Percentiles rank a stretch among this genome's conserved stretches.
Evolutionary conservation across 2,888 invertebrate species (phyloP).

Genomic region (Hymenopus coronatus): DNA sequence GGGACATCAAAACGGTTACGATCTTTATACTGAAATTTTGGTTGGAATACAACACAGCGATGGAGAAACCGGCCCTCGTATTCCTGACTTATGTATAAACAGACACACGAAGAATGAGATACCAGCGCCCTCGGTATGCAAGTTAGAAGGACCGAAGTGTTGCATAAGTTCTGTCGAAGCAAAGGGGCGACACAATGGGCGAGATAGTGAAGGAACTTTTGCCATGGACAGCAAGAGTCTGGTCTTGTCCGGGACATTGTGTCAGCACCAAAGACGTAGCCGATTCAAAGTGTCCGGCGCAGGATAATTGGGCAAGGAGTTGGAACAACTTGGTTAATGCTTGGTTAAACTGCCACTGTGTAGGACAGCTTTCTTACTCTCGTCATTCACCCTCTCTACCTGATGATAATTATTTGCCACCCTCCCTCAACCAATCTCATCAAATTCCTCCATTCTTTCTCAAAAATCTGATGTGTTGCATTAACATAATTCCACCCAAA

Average conservation of each 20-base stretch:
- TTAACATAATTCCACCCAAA: too few species aligned
- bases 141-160: neutral
- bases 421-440: neutral
- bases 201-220: neutral
- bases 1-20: too few species aligned
- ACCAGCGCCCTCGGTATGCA: too few species aligned
- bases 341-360: neutral
- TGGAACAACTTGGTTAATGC: neutral
- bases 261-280: neutral
- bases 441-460: neutral
- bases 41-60: too few species aligned
- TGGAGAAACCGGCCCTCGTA: too few species aligned
- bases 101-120: too few species aligned
- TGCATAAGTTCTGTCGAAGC: neutral
- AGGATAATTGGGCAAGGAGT: neutral
- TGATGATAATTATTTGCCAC: neutral
- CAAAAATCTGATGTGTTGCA: too few species aligned
- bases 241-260: neutral
- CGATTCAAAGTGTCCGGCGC: neutral
- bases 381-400: neutral
- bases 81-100: too few species aligned
- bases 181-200: neutral
- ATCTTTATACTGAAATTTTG: too few species aligned
- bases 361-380: neutral
- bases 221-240: neutral